phyloP scores from a whole-genome alignment of 53 echinoderm and acorn worm species.

The Echinarachnius parma region DNA sequence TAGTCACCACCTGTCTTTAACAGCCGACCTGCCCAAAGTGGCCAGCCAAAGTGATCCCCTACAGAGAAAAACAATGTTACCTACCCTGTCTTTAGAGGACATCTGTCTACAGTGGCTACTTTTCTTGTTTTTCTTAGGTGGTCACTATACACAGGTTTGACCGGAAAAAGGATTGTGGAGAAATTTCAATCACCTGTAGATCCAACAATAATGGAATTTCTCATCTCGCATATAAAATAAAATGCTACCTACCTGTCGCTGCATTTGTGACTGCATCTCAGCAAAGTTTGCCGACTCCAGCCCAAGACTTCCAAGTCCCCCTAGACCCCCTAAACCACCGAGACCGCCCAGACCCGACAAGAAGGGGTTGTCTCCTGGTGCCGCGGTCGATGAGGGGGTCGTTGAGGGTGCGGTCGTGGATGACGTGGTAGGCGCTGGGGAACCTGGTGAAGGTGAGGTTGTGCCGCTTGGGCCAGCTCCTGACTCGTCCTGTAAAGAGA shows the following conservation, averaged over 20 bases:
- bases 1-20: too few relatives aligned
- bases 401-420: conserved; percentile 28
- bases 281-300: conserved; percentile 95
- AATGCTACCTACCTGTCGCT: conserved; percentile 75
- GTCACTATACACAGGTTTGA: too few relatives aligned
- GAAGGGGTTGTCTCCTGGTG: conserved; percentile 52
- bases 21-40: too few relatives aligned
- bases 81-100: too few relatives aligned
- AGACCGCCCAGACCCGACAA: conserved; percentile 37
- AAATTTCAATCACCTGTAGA: too few relatives aligned
- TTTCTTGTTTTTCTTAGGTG: too few relatives aligned
- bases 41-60: too few relatives aligned
- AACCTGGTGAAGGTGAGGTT: conserved; percentile 26
- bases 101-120: too few relatives aligned
- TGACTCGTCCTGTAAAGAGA: conserved; percentile 14
- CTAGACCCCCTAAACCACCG: conserved; percentile 64
- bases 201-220: too few relatives aligned
- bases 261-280: conserved; percentile 99
- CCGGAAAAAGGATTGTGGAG: too few relatives aligned
- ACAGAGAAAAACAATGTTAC: too few relatives aligned
- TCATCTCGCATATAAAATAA: too few relatives aligned
- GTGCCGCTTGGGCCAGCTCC: conserved; percentile 26
- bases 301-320: conserved; percentile 66
- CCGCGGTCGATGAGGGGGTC: conserved; percentile 6
- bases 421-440: conserved; percentile 22